phyloP scores from a whole-genome alignment of 2,797 vertebrate genomes.

The Clangula hyemalis region DNA sequence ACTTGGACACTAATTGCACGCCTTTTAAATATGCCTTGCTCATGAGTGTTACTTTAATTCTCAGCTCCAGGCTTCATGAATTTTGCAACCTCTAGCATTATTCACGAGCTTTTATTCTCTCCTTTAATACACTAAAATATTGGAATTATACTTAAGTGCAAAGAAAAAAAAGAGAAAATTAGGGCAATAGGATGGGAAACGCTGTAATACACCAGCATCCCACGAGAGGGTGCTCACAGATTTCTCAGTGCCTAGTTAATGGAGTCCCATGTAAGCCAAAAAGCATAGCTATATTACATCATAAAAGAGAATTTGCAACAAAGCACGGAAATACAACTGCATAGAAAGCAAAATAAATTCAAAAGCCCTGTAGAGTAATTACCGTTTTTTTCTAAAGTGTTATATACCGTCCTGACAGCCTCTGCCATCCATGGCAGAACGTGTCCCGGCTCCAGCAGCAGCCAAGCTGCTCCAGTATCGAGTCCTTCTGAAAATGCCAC shows the following conservation, averaged over 20 bases:
- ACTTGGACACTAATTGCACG: not conserved
- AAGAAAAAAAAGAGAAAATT: not conserved
- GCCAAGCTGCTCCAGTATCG: not conserved
- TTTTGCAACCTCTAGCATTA: not conserved
- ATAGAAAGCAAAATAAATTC: not conserved
- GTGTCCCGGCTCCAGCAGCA: accelerated
- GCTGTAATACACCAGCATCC: not conserved
- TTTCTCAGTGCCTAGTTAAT: not conserved
- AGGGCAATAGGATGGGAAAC: not conserved
- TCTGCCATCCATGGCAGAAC: not conserved
- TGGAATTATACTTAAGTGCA: not conserved
- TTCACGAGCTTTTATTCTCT: not conserved
- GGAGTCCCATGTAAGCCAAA: not conserved
- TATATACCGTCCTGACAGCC: not conserved
- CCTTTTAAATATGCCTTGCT: not conserved
- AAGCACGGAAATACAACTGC: accelerated
- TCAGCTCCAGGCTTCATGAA: not conserved
- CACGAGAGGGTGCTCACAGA: slow-evolving; percentile 57
- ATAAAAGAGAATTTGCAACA: not conserved
- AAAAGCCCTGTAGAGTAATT: not conserved
- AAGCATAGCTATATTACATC: accelerated
- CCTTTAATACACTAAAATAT: not conserved
- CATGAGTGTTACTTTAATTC: not conserved
- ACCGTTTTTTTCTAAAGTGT: not conserved
- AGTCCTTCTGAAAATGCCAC: not conserved